Evolutionary conservation across 2,113 vertebrate genomes (phyloP), one percentile per base, ranked within the genome.

Genomic region (Tachuris rubrigastra): DNA sequence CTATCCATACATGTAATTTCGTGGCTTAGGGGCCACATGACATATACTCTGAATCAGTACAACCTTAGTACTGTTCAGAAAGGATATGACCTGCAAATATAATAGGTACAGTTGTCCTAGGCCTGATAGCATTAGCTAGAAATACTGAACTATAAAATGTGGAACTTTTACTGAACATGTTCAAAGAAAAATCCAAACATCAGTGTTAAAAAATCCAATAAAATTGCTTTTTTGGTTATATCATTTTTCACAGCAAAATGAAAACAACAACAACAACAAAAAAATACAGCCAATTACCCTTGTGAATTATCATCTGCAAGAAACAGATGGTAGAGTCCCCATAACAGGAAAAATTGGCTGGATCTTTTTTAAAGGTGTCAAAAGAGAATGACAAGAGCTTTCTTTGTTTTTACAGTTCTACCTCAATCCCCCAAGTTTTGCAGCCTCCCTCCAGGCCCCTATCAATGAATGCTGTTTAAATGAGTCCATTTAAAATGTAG

Each of bases 381-480:
- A 84, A 78, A 72, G 9, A 82, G 28, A 87, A 56, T 16, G 19
- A 52, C 47, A 72, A 83, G 33, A 82, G 11, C 33, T 89, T 90
- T 23, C 58, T 87, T 90, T 90, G 65, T 77, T 94, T 90, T 91
- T 39, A 25, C 35, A 79, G 25, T 79, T 85, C 68, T 82, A n/a
- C 31, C 75, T 96, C 68, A 46, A 28, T 90, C 10, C 5, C 19
- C 37, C n/a, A 58, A 77, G 20, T 55, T 89, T 77, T 92, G 18
- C 47, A 55, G 52, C 27, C 35, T 93, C 68, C 53, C 52, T 80
- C 55, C 55, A 52, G 62, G 87, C 28, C 35, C 4, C 22, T 93
- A 71, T 59, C 60, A 94, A 76, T 89, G 69, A 46, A 91, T 66
- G 37, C 60, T 96, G 66, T 95, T 97, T 94, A 95, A 96, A 92